Base-by-base conservation (phyloP, 2,888 invertebrate genomes). In the Synergus itoensis region DNA sequence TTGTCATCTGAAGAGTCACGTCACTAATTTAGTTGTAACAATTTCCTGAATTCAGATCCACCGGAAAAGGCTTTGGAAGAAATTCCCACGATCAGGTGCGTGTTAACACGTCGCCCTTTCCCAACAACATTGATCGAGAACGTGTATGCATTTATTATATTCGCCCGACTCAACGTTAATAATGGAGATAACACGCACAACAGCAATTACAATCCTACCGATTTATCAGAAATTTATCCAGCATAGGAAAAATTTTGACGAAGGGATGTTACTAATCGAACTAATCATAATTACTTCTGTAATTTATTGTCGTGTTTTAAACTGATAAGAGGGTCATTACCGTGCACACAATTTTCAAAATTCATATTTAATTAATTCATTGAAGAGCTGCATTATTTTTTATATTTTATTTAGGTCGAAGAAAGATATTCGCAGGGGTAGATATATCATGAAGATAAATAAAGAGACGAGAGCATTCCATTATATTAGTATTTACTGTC, bases 171-270 rank as follows among this genome's bases (percentile, higher is more conserved):
- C 79, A 82, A 81, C 81, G 79, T 82, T 73, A 53, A 73, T 83
- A 82, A 78, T 80, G 75, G 81, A 83, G 79, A 84, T 79, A 85
- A 88, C 92, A 92, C 91, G 92, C 92, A 92, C 91, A 92, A 91
- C 86, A 88, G 91, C 92, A 91, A 92, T 92, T 91, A 92, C 90
- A 90, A 89, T 89, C 88, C 86, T 84, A 87, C 88, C 88, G 90
- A 90, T 91, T 91, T 90, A 90, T 91, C 90, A 87, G 89, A 87
- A 89, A 89, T 89, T 89, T 85, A 89, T 88, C 88, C 86, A 83
- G 82, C 83, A 84, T 81, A 82, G 79, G 80, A 57, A 73, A 78
- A 83, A 78, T 77, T 81, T 77, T 78, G 76, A 77, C 21, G 45
- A 81, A 77, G 78, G 78, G 81, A 79, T 60, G 12, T 21, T 21